Percentiles rank a stretch among this genome's conserved stretches.
Evolutionary conservation across 2,888 invertebrate genomes (phyloP).

Genomic region (Oxystoma pomonae): DNA sequence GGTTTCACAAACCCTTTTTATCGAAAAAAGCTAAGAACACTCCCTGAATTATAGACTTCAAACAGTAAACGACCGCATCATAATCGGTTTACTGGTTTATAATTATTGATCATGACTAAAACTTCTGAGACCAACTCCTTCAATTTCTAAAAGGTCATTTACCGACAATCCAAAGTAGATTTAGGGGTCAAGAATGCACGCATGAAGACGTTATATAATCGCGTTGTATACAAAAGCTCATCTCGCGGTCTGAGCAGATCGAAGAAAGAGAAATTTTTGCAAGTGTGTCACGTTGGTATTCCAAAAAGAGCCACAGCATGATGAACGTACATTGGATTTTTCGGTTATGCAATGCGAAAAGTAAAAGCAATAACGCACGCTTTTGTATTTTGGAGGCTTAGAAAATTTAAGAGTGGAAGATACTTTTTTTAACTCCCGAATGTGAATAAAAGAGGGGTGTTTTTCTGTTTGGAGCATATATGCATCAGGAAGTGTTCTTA

Average conservation of each 20-base stretch:
- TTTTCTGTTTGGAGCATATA: too few species aligned
- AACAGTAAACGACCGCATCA: too few species aligned
- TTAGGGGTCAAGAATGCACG: slow-evolving; percentile 15
- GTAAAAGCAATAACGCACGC: background rate
- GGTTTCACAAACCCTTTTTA: too few species aligned
- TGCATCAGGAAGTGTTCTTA: too few species aligned
- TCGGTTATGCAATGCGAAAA: slow-evolving; percentile 20
- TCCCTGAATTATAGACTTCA: too few species aligned
- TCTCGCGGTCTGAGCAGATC: background rate
- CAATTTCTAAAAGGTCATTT: too few species aligned
- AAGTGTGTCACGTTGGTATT: slow-evolving; percentile 24
- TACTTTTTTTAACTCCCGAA: too few species aligned
- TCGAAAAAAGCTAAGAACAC: too few species aligned
- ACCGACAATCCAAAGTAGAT: slow-evolving; percentile 11
- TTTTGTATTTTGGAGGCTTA: background rate
- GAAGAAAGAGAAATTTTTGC: slow-evolving; percentile 27
- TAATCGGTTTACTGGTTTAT: too few species aligned
- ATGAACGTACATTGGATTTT: slow-evolving; percentile 15
- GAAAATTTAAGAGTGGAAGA: background rate
- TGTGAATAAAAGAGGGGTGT: too few species aligned
- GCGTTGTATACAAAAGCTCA: background rate
- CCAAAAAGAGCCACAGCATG: slow-evolving; percentile 11
- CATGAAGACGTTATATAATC: background rate
- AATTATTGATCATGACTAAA: too few species aligned
- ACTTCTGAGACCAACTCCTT: too few species aligned